Evolutionary conservation across 2,888 invertebrate genomes (phyloP).

Genomic region (Hirtodrosophila histrioides): DNA sequence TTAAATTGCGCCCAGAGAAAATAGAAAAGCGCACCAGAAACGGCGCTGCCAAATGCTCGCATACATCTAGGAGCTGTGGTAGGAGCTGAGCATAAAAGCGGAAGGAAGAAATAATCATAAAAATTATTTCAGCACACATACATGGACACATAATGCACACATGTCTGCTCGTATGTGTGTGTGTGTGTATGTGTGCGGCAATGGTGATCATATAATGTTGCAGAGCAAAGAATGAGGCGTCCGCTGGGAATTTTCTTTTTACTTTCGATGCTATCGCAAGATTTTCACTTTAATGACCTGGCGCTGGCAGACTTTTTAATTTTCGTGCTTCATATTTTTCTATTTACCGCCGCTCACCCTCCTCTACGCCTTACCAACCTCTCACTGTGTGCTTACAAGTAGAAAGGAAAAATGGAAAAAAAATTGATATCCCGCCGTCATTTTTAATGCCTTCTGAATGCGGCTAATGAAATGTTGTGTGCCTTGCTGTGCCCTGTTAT

Average conservation of each 20-base stretch:
- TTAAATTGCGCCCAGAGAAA: slow-evolving; percentile 66
- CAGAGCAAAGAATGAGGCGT: slow-evolving; percentile 56
- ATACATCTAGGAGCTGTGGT: slow-evolving; percentile 62
- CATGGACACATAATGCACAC: slow-evolving; percentile 31
- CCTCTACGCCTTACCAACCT: background rate
- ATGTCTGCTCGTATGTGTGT: slow-evolving; percentile 25
- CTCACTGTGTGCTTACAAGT: background rate
- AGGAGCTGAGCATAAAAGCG: slow-evolving; percentile 51
- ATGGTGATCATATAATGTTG: slow-evolving; percentile 79
- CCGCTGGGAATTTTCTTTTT: slow-evolving; percentile 62
- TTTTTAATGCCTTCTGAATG: slow-evolving; percentile 63
- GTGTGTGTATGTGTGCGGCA: slow-evolving; percentile 20
- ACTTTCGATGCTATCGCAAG: slow-evolving; percentile 65
- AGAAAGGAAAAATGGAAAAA: slow-evolving; percentile 22
- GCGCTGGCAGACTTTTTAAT: slow-evolving; percentile 70
- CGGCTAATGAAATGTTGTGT: slow-evolving; percentile 65
- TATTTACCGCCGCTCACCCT: slow-evolving; percentile 39
- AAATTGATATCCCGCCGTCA: slow-evolving; percentile 68
- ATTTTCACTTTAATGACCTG: slow-evolving; percentile 67
- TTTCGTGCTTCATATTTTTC: slow-evolving; percentile 72
- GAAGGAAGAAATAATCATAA: slow-evolving; percentile 84
- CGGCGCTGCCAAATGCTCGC: slow-evolving; percentile 59
- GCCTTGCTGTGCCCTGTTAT: slow-evolving; percentile 37
- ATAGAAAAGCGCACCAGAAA: slow-evolving; percentile 65
- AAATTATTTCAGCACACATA: slow-evolving; percentile 78